Base-by-base conservation (phyloP, 2,888 invertebrate species). In the Odontocolon sp. region DNA sequence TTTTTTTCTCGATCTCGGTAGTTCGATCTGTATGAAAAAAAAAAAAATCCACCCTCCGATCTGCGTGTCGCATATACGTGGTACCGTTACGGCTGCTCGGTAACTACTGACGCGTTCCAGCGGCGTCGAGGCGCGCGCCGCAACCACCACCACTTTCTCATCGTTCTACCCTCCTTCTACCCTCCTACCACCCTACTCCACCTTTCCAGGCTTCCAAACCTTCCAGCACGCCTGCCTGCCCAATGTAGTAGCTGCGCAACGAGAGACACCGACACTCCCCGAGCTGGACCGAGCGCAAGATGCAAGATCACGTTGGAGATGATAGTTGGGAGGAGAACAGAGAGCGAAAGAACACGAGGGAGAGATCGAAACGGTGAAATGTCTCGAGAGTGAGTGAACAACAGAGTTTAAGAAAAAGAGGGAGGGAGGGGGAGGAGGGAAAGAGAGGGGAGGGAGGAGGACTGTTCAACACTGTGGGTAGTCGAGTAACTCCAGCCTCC, bases 101-200 rank as follows among this genome's bases (percentile, higher is more conserved):
- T 72, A 72, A 77, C 68, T 72, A 77, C 77, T 77, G 72, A 77
- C 71, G 77, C 68, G 71, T 42, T 72, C 63, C 54, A 56, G 63
- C 42, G 73, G 31, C 38, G 16, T 63, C 23, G 28, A 33, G 38
- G 67, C 56, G 71, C 47, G 68, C 77, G 71, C 77, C 54, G 40
- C 26, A 11, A 21, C 57, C 31, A 21, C 61, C 54, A 31, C 42
- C 56, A n/a, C 68, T 18, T 21, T 21, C 56, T 9, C 56, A 4
- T 38, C 8, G 18, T 45, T 23, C 8, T 9, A 16, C 3, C 16
- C 26, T n/a, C 18, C 26, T 16, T 50, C 47, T 0, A 1, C 26
- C 11, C 67, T 28, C n/a, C 42, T 31, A 47, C 50, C 11, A 50
- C 26, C 50, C 8, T 23, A 21, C 61, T 33, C 8, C 45, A 50